Evolutionary conservation across 2,113 vertebrate species (phyloP).

Genomic region (Lates calcarifer): DNA sequence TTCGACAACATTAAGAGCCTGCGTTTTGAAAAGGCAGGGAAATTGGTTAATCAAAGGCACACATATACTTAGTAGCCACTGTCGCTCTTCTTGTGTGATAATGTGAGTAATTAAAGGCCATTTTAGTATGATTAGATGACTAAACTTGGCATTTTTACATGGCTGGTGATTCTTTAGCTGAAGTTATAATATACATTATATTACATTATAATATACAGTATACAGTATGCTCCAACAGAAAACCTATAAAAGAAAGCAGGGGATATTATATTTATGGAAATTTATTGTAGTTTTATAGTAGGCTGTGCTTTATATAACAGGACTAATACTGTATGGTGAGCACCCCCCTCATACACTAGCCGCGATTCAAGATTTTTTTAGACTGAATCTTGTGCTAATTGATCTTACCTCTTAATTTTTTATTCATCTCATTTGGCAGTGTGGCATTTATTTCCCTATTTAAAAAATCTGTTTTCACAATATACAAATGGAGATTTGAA

Average conservation of each 20-base stretch:
- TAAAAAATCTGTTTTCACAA: not conserved
- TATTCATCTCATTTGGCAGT: too few relatives aligned
- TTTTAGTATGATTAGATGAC: not conserved
- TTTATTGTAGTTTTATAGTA: too few relatives aligned
- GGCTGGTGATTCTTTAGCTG: not conserved
- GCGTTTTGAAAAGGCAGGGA: slow-evolving; percentile 84
- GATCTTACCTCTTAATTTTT: slow-evolving; percentile 2
- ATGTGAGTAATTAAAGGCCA: not conserved
- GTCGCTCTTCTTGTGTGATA: not conserved
- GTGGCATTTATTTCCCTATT: not conserved
- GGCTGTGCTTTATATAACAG: not conserved
- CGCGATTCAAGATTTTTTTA: not conserved
- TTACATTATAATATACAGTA: too few relatives aligned
- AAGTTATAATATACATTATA: too few relatives aligned
- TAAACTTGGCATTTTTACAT: not conserved
- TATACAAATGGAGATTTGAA: not conserved
- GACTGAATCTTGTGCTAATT: not conserved
- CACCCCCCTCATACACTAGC: not conserved
- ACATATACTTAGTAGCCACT: not conserved
- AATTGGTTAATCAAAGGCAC: not conserved
- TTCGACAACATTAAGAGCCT: slow-evolving; percentile 92
- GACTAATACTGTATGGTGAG: not conserved
- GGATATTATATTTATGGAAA: not conserved
- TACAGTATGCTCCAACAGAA: too few relatives aligned
- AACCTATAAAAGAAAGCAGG: not conserved